Conservation (phyloP, 2,888 invertebrate genomes). For the Perizoma flavofasciatum region DNA sequence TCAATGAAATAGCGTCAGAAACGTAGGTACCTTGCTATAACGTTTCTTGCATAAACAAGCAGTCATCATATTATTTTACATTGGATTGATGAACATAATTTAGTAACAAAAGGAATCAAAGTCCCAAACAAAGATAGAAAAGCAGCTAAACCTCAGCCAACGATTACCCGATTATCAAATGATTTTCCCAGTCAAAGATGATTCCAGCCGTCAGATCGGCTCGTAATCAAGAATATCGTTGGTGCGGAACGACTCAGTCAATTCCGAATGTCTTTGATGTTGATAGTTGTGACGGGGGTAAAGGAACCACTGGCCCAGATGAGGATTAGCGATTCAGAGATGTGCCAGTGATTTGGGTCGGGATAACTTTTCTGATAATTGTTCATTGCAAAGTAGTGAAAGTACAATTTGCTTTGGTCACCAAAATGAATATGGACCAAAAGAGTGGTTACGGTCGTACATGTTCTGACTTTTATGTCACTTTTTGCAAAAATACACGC, state of each 20-base stretch:
- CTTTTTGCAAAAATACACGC: no score
- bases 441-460: not conserved
- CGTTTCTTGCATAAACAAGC: no score
- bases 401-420: no score
- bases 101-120: no score
- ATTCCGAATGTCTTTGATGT: conserved; percentile 53
- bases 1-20: no score
- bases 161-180: conserved; percentile 36
- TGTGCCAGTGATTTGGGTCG: conserved; percentile 27
- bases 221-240: conserved; percentile 35
- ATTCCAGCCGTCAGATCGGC: conserved; percentile 22
- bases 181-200: conserved; percentile 34
- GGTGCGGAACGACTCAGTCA: conserved; percentile 49
- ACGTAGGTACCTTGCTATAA: no score
- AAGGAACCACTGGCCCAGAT: conserved; percentile 23
- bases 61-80: no score
- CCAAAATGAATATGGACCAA: no score
- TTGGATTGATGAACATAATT: no score
- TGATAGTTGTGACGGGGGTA: conserved; percentile 51
- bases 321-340: conserved; percentile 21
- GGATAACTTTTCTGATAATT: conserved; percentile 15
- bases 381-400: not conserved
- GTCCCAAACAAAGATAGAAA: no score
- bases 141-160: not conserved
- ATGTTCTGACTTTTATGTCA: no score